Base-by-base conservation (phyloP, 2,888 invertebrate genomes). In the Erebia aethiops region DNA sequence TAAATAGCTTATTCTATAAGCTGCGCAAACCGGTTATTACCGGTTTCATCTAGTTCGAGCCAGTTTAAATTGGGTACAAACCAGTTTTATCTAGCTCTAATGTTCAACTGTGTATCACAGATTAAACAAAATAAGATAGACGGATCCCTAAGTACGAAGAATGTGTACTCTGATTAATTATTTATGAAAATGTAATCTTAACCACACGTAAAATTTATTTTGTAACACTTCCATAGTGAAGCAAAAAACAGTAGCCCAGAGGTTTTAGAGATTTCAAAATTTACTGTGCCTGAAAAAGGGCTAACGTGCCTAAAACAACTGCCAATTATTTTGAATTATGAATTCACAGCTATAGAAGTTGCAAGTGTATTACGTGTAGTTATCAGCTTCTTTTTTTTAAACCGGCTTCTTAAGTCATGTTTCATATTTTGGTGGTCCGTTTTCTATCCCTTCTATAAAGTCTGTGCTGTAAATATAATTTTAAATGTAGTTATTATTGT, bases 391-490 rank as follows among this genome's bases (percentile, higher is more conserved):
- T 16, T 52, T 52, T n/a, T n/a, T 52, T 16, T 54, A 8, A 16
- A 16, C 9, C 9, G 9, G 49, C 49, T 13, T 49, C 13, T 13
- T 49, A 3, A 26, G 26, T 26, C 26, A 26, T 51, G 51, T n/a
- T 52, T 52, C 52, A 16, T n/a, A 18, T 54, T 54, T 54, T 10
- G 16, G 54, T 10, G 43, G 43, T 3, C 43, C 43, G 61, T 18
- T 62, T 49, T 62, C 49, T 18, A 14, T 62, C 62, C 21, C 46
- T 89, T 26, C 3, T 14, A 21, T 49, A 21, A 21, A 46, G 46
- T 62, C 49, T 62, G 62, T 49, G 62, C 49, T 62, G 90, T 90
- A 91, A 86, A 90, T 90, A 88, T 78, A 75, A 84, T 80, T 87
- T n/a, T 60, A 60, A 60, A 60, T 49, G 46, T 90, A 90, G 84